Percentiles rank a stretch among this genome's conserved stretches.
phyloP scores from a whole-genome alignment of 2,797 vertebrate genomes.

The Graptemys geographica region DNA sequence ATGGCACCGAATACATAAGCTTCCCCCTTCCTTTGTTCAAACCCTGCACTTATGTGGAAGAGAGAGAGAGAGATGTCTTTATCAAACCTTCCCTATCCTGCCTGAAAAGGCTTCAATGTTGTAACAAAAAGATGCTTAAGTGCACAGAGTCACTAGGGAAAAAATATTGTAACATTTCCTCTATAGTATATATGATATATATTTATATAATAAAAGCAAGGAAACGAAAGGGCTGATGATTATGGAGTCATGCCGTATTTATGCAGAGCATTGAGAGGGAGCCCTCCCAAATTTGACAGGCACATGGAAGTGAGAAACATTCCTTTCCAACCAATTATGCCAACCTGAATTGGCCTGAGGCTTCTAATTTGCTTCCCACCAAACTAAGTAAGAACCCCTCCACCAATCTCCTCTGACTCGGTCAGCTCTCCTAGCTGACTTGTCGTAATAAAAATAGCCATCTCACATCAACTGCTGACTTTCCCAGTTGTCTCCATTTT shows the following conservation, averaged over 20 bases:
- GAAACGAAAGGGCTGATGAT: accelerated
- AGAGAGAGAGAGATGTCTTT: neutral
- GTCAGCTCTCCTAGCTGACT: neutral
- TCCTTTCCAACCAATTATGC: neutral
- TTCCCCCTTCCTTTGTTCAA: neutral
- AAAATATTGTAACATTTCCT: accelerated
- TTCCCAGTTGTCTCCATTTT: neutral
- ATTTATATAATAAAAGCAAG: accelerated
- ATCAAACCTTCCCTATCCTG: neutral
- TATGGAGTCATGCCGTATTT: neutral
- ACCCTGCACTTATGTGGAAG: accelerated
- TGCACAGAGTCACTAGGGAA: neutral
- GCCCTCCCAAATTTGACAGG: neutral
- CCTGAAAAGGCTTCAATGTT: accelerated
- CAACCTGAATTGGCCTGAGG: neutral
- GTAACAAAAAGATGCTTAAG: accelerated
- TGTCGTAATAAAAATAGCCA: accelerated
- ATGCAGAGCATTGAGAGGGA: neutral
- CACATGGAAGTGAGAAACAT: neutral
- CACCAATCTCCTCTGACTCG: accelerated
- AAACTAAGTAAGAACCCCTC: neutral
- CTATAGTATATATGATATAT: neutral
- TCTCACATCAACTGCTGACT: neutral
- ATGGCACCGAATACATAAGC: accelerated
- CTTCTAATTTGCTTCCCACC: neutral